Conservation (phyloP, 2,113 vertebrate genomes). For the Lepisosteus oculatus region DNA sequence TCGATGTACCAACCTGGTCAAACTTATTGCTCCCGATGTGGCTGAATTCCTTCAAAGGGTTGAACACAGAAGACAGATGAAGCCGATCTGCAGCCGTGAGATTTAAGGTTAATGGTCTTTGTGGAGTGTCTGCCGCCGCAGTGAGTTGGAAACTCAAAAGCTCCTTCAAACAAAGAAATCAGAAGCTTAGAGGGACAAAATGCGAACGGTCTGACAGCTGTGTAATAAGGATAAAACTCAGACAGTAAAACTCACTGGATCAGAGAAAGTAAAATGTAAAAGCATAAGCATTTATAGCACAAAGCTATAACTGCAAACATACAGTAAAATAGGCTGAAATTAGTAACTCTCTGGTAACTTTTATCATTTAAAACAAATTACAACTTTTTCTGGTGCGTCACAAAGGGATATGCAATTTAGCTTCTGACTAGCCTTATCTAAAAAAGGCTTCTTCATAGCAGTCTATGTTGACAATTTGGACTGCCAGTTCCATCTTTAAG, state of each 20-base stretch:
- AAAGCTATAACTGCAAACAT: too few relatives aligned
- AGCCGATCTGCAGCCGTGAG: conserved; percentile 37
- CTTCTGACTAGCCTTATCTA: too few relatives aligned
- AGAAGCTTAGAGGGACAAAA: background rate
- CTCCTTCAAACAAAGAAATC: conserved; percentile 56
- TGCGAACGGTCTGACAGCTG: background rate
- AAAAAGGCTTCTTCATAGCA: too few relatives aligned
- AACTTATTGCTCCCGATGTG: conserved; percentile 68
- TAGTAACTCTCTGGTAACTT: too few relatives aligned
- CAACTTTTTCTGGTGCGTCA: too few relatives aligned
- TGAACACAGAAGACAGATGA: conserved; percentile 57
- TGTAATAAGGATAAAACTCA: background rate
- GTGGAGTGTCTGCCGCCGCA: conserved; percentile 31
- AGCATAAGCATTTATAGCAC: too few relatives aligned
- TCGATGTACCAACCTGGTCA: conserved; percentile 75
- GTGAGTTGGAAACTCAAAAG: conserved; percentile 74
- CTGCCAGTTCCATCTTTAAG: too few relatives aligned
- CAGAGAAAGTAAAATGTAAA: background rate
- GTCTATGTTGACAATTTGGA: too few relatives aligned
- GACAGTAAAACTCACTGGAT: background rate
- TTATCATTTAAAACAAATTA: too few relatives aligned
- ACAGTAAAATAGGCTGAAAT: too few relatives aligned
- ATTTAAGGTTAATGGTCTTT: conserved; percentile 48
- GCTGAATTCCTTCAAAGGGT: conserved; percentile 75
- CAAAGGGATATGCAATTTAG: too few relatives aligned